Evolutionary conservation across 2,113 vertebrate species (phyloP).

Genomic region (Siphamia tubifer): DNA sequence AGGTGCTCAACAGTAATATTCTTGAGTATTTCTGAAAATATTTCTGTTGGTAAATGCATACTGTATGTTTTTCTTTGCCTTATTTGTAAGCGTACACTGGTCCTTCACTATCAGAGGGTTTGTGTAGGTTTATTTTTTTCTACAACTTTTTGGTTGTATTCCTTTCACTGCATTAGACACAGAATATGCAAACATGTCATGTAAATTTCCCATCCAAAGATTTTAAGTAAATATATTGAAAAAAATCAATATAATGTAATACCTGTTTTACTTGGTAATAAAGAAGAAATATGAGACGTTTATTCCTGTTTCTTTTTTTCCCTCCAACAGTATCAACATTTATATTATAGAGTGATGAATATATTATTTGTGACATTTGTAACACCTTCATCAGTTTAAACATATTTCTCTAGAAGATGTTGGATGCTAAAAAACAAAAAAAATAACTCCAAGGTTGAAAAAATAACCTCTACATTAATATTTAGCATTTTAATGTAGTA

Average conservation of each 20-base stretch:
- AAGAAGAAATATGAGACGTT: conserved; percentile 68
- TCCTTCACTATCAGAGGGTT: conserved; percentile 69
- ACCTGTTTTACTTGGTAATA: conserved; percentile 86
- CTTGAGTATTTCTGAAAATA: conserved; percentile 51
- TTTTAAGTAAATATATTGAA: conserved; percentile 83
- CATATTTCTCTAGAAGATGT: too few species aligned
- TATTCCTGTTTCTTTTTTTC: conserved; percentile 24
- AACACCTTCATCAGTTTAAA: too few species aligned
- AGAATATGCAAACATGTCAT: conserved; percentile 92
- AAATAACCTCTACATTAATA: too few species aligned
- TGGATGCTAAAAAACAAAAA: too few species aligned
- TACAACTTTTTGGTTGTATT: conserved; percentile 58
- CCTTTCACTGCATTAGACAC: conserved; percentile 80
- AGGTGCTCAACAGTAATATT: conserved; percentile 43
- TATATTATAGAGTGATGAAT: too few species aligned
- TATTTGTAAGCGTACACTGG: conserved; percentile 73
- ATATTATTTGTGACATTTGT: too few species aligned
- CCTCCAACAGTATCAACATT: too few species aligned
- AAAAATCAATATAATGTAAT: conserved; percentile 81
- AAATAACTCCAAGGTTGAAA: too few species aligned
- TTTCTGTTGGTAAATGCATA: conserved; percentile 65
- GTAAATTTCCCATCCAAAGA: conserved; percentile 82
- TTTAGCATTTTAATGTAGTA: too few species aligned
- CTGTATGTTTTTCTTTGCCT: conserved; percentile 82
- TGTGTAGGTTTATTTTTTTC: conserved; percentile 79